Evolutionary conservation across 1,140 invertebrate genomes (phyloP).

Genomic region (Penaeus japonicus): DNA sequence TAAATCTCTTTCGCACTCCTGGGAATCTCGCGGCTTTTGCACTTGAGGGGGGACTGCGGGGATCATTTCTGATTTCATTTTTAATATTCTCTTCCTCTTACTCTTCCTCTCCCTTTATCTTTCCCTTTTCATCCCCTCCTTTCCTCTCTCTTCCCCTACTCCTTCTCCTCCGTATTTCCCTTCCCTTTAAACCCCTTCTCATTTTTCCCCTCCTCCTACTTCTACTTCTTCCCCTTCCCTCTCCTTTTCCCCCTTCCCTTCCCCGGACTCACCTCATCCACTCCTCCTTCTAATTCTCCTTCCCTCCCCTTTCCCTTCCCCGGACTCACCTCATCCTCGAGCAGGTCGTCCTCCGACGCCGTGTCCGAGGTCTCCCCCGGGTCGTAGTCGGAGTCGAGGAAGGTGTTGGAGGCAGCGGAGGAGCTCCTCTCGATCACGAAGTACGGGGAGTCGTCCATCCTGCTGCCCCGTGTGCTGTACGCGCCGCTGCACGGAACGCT

Average conservation of each 20-base stretch:
- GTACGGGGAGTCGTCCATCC: constrained; percentile 38
- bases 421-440: constrained; percentile 37
- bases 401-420: constrained; percentile 6
- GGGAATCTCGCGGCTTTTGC: too few species aligned
- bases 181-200: too few species aligned
- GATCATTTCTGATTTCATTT: too few species aligned
- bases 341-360: constrained; percentile 34
- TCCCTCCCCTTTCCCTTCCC: not conserved
- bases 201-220: not conserved
- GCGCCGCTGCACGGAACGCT: not conserved
- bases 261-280: not conserved
- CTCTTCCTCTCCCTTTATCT: too few species aligned
- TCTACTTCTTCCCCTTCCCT: not conserved
- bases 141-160: too few species aligned
- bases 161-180: too few species aligned
- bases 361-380: constrained; percentile 7
- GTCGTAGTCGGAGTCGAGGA: constrained; percentile 26
- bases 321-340: constrained; percentile 12
- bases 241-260: not conserved
- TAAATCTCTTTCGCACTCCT: too few species aligned
- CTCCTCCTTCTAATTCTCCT: not conserved
- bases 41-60: too few species aligned
- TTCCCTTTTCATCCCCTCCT: too few species aligned
- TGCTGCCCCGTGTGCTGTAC: not conserved
- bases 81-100: too few species aligned